These are phyloP conservation scores for Centropyge bicolor DNA, from an alignment of 2,797 vertebrate species.

Conservation along the genomic window DNA sequence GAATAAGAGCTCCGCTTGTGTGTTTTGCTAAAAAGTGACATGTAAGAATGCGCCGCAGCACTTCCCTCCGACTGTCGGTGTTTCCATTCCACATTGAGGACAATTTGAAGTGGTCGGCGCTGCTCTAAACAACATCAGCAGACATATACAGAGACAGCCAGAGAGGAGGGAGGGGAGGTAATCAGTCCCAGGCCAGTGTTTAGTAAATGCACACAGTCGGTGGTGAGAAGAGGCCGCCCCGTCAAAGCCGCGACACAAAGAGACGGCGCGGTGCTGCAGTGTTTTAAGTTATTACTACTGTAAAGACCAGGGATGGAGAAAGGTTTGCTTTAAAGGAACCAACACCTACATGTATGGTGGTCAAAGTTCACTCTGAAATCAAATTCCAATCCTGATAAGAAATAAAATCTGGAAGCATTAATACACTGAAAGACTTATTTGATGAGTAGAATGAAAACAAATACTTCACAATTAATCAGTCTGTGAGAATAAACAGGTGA, in stretches of 20 bases:
- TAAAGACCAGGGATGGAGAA: background rate
- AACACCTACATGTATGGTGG: background rate
- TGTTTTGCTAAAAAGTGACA: conserved; percentile 83
- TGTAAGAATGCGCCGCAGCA: conserved; percentile 76
- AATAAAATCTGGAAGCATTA: no score
- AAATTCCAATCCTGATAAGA: background rate
- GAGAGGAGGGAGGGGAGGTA: conserved; percentile 60
- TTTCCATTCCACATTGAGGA: conserved; percentile 76
- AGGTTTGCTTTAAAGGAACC: background rate
- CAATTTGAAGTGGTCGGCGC: conserved; percentile 71
- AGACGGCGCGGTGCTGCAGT: conserved; percentile 4
- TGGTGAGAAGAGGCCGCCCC: conserved; percentile 58
- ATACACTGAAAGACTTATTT: background rate
- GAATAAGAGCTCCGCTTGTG: conserved; percentile 70
- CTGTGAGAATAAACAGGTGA: background rate
- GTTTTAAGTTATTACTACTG: no score
- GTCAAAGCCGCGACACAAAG: conserved; percentile 38
- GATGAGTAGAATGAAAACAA: background rate
- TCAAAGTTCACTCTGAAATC: background rate
- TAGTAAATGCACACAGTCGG: conserved; percentile 76
- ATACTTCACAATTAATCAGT: background rate
- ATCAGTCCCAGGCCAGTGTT: conserved; percentile 81
- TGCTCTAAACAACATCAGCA: conserved; percentile 73
- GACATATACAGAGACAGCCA: conserved; percentile 75
- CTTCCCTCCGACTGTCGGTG: conserved; percentile 58